These are phyloP conservation scores for Drosophila borealis DNA, from an alignment of 2,888 invertebrate genomes.

Conservation along the genomic window DNA sequence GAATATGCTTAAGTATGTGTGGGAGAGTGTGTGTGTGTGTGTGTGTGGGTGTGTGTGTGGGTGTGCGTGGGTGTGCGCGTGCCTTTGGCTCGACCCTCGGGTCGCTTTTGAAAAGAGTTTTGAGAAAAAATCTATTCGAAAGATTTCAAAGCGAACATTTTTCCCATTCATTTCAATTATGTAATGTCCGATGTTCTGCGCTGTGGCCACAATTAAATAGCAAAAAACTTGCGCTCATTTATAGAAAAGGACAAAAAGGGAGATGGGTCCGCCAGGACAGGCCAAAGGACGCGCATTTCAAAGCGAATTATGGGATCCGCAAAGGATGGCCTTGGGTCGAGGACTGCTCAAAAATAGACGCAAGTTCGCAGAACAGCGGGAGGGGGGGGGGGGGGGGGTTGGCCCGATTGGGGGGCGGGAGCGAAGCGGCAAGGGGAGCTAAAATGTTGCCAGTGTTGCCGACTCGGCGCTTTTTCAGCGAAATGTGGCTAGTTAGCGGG, in stretches of 20 bases:
- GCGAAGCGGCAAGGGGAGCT: too few relatives aligned
- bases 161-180: constrained; percentile 30
- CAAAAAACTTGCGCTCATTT: neutral
- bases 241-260: too few relatives aligned
- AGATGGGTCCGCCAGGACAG: too few relatives aligned
- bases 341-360: constrained; percentile 32
- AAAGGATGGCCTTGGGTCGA: neutral
- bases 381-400: too few relatives aligned
- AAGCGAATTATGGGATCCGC: constrained; percentile 34
- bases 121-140: constrained; percentile 14
- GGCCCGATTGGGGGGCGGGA: too few relatives aligned
- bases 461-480: too few relatives aligned
- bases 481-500: too few relatives aligned
- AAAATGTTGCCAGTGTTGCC: too few relatives aligned
- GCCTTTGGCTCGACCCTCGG: neutral
- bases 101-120: neutral
- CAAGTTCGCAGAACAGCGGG: neutral
- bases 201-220: constrained; percentile 8
- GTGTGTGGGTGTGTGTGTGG: neutral
- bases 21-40: neutral
- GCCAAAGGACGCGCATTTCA: too few relatives aligned
- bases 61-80: neutral
- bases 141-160: constrained; percentile 21
- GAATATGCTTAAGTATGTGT: constrained; percentile 10
- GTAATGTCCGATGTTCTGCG: constrained; percentile 2